Base-by-base conservation (phyloP, 2,797 vertebrate species). In the Intellagama lesueurii region DNA sequence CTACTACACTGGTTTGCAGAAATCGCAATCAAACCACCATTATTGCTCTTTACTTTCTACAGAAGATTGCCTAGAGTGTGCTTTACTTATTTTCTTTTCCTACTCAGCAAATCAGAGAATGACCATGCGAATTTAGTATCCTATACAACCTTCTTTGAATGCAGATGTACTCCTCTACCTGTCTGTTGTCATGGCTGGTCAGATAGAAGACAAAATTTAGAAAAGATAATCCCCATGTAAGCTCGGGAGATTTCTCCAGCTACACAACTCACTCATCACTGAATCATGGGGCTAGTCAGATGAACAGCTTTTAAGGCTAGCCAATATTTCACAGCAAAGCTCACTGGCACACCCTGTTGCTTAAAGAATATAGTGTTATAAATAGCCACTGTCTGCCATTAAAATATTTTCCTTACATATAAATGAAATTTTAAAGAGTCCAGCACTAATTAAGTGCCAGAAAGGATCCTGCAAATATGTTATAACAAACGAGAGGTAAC, bases 401-500 rank as follows among this genome's bases (percentile, higher is more conserved):
- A n/a, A 44, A 24, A 35, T 17, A 72, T 85, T 79, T 81, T 7
- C 26, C n/a, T 66, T 70, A 88, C 5, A 30, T 79, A 49, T 44
- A 86, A 86, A 30, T 11, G 11, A 17, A 87, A 11, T 70, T 69
- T 76, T 11, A 68, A 73, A 83, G 32, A 70, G 40, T 69, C 32
- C 47, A 70, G 32, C 32, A 22, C 44, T 81, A 68, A 8, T 47
- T 80, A 89, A 91, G 82, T 87, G 88, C 89, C 90, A 92, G 60
- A 83, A 88, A 93, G 49, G 75, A 78, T 28, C 86, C 76, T 69
- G 91, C 73, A 91, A 86, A 81, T 69, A 80, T 89, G 89, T 82
- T 78, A 77, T 73, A 92, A 92, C 92, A 85, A 85, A 91, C 47
- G 72, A 93, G 69, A 0, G 30, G 70, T 69, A 90, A 89, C 91